Evolutionary conservation across 1,140 invertebrate species (phyloP), one percentile per base, ranked within the genome.

Genomic region (Drosophila fuyamai): DNA sequence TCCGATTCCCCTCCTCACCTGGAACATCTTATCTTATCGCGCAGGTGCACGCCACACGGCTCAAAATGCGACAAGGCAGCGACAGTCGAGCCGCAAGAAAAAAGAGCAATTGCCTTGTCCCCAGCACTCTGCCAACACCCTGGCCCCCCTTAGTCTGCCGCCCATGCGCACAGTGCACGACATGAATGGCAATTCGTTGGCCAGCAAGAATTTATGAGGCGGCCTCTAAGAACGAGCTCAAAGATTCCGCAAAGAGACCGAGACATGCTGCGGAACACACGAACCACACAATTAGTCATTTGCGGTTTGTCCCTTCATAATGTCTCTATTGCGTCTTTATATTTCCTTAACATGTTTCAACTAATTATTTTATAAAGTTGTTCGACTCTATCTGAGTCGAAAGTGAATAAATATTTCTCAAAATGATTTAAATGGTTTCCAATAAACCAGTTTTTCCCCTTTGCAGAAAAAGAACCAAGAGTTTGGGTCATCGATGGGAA

Each of bases 21-120:
- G 57, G 50, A 58, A 74, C 63, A 74, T 70, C 84, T 89, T 90
- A 89, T 89, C 84, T 89, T 89, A 89, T 89, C 85, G 84, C 79
- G 83, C 83, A 88, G 83, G 83, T 88, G 83, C 83, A 88, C 73
- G 79, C 72, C 77, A 72, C 79, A 83, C 71, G 75, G 82, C 75
- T 76, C 74, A 60, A 55, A 50, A 61, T 54, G 48, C 85, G 71
- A 85, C 72, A 65, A 74, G 41, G 36, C 56, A 47, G 68, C 59
- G 57, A 63, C 82, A 76, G 74, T 57, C 47, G 75, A 41, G 44
- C 44, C 38, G 35, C 18, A 14, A 54, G 29, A 59, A 72, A 56
- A 68, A 50, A 67, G 55, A 67, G 36, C 56, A 76, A 76, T 54
- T 44, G 66, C 44, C 18, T 10, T 23, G 44, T 47, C 67, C 56